phyloP scores from a whole-genome alignment of 1,140 invertebrate species.

The Tetranychus cinnabarinus region DNA sequence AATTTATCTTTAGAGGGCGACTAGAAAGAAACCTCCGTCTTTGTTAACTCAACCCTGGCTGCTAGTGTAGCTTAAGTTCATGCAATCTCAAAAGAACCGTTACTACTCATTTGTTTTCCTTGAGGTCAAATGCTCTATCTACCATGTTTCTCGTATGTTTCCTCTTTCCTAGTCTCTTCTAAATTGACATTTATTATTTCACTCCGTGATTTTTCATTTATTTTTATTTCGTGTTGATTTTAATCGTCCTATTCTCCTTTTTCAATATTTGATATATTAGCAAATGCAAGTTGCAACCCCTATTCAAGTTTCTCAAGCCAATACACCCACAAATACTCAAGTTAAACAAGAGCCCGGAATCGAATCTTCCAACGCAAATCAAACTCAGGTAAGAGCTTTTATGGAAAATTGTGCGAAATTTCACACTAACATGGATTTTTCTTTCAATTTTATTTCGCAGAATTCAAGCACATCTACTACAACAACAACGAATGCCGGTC shows the following conservation, averaged over 20 bases:
- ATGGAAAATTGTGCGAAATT: background rate
- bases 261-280: slow-evolving; percentile 21
- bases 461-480: slow-evolving; percentile 3
- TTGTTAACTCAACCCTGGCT: too few species aligned
- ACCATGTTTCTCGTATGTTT: background rate
- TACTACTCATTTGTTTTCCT: too few species aligned
- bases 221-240: background rate
- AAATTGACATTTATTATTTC: too few species aligned
- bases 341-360: slow-evolving; percentile 9
- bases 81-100: too few species aligned
- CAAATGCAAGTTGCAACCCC: slow-evolving; percentile 45
- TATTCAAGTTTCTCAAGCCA: background rate
- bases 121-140: background rate
- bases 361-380: background rate
- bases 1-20: too few species aligned
- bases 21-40: too few species aligned
- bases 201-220: too few species aligned
- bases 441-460: background rate
- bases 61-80: too few species aligned
- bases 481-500: background rate
- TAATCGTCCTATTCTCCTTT: background rate
- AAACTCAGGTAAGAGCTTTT: background rate
- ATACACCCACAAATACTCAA: background rate
- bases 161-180: background rate
- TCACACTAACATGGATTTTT: background rate